phyloP scores from a whole-genome alignment of 2,113 vertebrate species.

The Amblyornis subalaris region DNA sequence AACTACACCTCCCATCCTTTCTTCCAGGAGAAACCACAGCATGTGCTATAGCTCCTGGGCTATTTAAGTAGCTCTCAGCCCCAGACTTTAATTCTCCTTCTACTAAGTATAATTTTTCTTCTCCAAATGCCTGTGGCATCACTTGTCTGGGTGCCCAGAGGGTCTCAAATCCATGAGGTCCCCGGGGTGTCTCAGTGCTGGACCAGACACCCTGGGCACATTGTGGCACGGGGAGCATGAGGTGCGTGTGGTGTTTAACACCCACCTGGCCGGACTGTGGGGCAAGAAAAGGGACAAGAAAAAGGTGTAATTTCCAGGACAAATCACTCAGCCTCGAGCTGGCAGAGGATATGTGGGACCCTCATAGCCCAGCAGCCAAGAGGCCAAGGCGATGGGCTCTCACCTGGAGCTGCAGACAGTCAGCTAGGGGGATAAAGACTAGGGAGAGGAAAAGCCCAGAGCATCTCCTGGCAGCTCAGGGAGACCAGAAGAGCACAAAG shows the following conservation, averaged over 20 bases:
- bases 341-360: neutral
- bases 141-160: neutral
- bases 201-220: neutral
- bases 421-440: neutral
- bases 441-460: neutral
- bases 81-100: neutral
- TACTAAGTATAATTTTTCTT: neutral
- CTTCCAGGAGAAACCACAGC: neutral
- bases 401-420: neutral
- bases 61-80: neutral
- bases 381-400: neutral
- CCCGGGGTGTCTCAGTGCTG: neutral
- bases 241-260: neutral
- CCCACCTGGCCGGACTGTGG: neutral
- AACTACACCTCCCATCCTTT: neutral
- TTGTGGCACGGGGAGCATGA: accelerated
- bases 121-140: neutral
- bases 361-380: neutral
- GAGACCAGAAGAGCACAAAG: neutral
- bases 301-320: neutral
- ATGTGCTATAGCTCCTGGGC: neutral
- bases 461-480: neutral
- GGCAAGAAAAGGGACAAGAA: neutral
- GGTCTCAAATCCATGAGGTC: neutral
- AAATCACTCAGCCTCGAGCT: neutral